phyloP scores from a whole-genome alignment of 2,797 vertebrate species.

The Lindbergichthys nudifrons region DNA sequence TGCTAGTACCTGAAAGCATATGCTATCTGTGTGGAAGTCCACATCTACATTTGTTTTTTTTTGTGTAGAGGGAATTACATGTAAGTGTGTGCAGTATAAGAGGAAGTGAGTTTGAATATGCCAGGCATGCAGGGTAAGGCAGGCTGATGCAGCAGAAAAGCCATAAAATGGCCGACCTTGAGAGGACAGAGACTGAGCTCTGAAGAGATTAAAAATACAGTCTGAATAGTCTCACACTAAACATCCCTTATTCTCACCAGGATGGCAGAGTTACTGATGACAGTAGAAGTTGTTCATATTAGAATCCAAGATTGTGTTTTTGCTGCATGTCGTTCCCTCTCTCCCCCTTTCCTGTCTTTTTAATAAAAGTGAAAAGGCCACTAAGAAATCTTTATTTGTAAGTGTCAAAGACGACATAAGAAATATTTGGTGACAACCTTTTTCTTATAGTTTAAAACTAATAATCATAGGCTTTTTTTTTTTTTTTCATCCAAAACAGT shows the following conservation, averaged over 20 bases:
- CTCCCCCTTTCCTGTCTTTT: no score
- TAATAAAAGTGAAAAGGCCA: no score
- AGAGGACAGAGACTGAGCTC: conserved; percentile 48
- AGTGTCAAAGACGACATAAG: no score
- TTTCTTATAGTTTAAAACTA: no score
- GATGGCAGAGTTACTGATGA: neutral
- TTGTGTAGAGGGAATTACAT: conserved; percentile 9
- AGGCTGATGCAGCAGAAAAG: conserved; percentile 75
- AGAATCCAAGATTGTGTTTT: neutral
- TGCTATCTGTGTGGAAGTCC: neutral
- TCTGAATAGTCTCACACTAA: conserved; percentile 25
- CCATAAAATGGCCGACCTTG: conserved; percentile 70
- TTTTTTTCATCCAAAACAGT: no score
- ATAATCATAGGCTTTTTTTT: no score
- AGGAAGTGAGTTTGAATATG: conserved; percentile 43
- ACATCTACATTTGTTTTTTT: conserved; percentile 1
- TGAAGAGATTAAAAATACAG: conserved; percentile 49
- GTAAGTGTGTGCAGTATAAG: conserved; percentile 14
- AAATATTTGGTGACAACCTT: no score
- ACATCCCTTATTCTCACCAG: conserved; percentile 29
- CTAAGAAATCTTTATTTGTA: no score
- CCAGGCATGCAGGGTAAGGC: conserved; percentile 35
- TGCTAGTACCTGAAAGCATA: neutral
- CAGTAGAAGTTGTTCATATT: neutral
- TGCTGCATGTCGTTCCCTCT: no score